Evolutionary conservation across 2,113 vertebrate species (phyloP), one percentile per base, ranked within the genome.

Genomic region (Entomyzon cyanotis): DNA sequence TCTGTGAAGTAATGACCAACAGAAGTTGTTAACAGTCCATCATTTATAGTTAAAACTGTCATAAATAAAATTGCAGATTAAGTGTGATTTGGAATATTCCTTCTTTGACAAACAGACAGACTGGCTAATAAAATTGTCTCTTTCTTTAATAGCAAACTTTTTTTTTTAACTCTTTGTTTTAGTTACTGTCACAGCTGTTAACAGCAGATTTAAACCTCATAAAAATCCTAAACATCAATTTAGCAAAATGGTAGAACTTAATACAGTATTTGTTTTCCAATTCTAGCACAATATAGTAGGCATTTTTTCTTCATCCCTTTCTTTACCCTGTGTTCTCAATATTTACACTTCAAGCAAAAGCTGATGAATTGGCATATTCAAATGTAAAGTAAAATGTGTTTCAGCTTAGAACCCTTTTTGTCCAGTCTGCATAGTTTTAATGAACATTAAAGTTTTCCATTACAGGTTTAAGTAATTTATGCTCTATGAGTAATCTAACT

Each of bases 401-500:
- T 93, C 55, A 96, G 95, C 67, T 88, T 68, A 84, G 55, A 84
- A 85, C n/a, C 16, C 23, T 94, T 95, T 92, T 47, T 88, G 91
- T 94, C 68, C 16, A 91, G 83, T 50, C 95, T 94, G 31, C 35
- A 71, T 59, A 86, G 8, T 93, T 97, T 93, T 90, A 95, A 96
- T 82, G 64, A 97, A 93, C 41, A 85, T 86, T 91, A 59, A 95
- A 93, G 39, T 95, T 98, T 95, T 97, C 92, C 96, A 75, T 95
- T 97, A 93, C 82, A 96, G 21, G 27, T 84, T 96, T 96, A 94
- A 95, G 71, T 67, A 94, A 94, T 56, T 86, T 81, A 73, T 84
- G 90, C 50, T 95, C 50, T 52, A 31, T 92, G 60, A 97, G 20
- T 93, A 96, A 91, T 87, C 16, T 67, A 90, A 76, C 44, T 90